These are phyloP conservation scores for Drosophila neotestacea DNA, from an alignment of 2,888 invertebrate genomes.

Conservation along the genomic window DNA sequence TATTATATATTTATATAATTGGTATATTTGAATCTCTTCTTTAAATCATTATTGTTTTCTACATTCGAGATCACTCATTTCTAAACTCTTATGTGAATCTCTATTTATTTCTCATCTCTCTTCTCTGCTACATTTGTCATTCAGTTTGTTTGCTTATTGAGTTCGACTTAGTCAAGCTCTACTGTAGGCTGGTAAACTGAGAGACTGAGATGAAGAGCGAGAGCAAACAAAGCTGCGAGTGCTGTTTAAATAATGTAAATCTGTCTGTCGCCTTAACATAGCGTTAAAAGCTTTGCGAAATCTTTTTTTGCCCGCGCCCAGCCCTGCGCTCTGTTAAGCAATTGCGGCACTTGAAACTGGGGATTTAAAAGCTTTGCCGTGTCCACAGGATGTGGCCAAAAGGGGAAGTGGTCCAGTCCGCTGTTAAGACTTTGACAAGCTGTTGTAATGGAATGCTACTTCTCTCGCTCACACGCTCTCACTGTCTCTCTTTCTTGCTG, in stretches of 20 bases:
- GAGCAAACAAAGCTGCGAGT: conserved; percentile 57
- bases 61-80: no score
- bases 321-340: conserved; percentile 62
- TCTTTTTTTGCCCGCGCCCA: conserved; percentile 39
- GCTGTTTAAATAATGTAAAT: conserved; percentile 78
- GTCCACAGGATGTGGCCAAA: conserved; percentile 71
- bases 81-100: no score
- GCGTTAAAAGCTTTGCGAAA: conserved; percentile 69
- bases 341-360: conserved; percentile 37
- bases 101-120: no score
- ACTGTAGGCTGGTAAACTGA: conserved; percentile 48
- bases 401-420: conserved; percentile 18
- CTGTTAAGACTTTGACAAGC: conserved; percentile 66
- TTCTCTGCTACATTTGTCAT: no score
- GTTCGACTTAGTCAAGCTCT: conserved; percentile 20
- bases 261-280: conserved; percentile 60
- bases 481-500: conserved; percentile 14
- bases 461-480: background rate
- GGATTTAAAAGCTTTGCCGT: conserved; percentile 72
- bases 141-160: background rate
- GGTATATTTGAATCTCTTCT: no score
- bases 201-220: conserved; percentile 15
- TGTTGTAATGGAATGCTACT: conserved; percentile 49
- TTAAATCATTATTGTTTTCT: no score
- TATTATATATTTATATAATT: no score